Evolutionary conservation across 1,140 invertebrate species (phyloP).

Genomic region (Zaprionus taronus): DNA sequence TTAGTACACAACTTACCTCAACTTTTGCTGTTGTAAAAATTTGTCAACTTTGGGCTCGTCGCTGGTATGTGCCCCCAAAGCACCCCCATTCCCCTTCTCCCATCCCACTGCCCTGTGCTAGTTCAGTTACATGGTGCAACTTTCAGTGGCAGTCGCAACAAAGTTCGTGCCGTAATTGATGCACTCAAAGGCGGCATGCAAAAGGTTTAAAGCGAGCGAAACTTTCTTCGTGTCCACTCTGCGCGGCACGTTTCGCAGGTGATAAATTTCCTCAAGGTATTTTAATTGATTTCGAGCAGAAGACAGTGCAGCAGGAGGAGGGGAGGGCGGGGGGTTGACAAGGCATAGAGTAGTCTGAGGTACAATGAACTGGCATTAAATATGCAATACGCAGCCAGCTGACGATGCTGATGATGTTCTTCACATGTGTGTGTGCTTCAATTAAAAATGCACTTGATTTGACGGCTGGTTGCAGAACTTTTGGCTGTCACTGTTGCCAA

Average conservation of each 20-base stretch:
- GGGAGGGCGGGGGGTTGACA: neutral
- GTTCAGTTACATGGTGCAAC: constrained; percentile 47
- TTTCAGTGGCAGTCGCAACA: constrained; percentile 58
- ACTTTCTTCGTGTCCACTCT: constrained; percentile 33
- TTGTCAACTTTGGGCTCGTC: constrained; percentile 66
- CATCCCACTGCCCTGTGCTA: neutral
- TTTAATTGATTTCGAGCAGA: constrained; percentile 72
- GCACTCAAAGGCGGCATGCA: constrained; percentile 57
- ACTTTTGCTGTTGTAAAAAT: constrained; percentile 67
- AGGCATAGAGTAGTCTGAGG: neutral
- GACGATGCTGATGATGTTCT: neutral
- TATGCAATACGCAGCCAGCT: neutral
- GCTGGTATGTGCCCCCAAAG: constrained; percentile 3
- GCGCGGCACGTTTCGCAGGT: constrained; percentile 60
- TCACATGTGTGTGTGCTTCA: constrained; percentile 54
- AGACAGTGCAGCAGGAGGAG: neutral
- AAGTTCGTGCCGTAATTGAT: constrained; percentile 62
- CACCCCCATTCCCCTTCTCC: neutral
- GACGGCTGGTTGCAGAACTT: constrained; percentile 30
- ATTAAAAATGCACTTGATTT: constrained; percentile 71
- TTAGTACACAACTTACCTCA: constrained; percentile 74
- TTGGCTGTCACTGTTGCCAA: constrained; percentile 23
- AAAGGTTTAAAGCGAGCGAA: constrained; percentile 24
- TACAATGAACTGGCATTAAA: neutral
- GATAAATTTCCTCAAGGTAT: constrained; percentile 66